A percentile compares a stretch with the other conserved stretches of the same genome.
These are phyloP conservation scores for Otocyon megalotis DNA, from an alignment of 2,113 vertebrate genomes.

Conservation along the genomic window DNA sequence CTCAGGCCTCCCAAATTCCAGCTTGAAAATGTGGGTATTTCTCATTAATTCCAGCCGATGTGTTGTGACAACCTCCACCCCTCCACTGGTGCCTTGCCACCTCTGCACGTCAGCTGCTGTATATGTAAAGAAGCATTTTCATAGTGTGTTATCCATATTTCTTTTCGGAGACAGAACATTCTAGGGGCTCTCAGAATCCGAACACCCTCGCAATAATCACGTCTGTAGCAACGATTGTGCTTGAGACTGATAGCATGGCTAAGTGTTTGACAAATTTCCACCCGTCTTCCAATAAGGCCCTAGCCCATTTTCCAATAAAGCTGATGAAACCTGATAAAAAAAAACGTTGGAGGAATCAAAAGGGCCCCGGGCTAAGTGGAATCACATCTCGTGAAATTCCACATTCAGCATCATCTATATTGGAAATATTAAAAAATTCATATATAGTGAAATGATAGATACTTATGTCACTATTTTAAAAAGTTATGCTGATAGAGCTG, in stretches of 20 bases:
- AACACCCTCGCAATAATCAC: not conserved
- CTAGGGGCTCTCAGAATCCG: not conserved
- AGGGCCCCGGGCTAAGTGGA: constrained; percentile 75
- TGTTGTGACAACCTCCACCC: fast-evolving
- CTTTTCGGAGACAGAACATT: not conserved
- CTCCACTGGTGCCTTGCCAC: fast-evolving
- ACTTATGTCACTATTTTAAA: constrained; percentile 76
- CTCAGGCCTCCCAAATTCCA: not conserved
- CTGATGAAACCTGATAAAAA: constrained; percentile 80
- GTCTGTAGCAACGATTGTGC: not conserved
- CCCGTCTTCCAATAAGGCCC: constrained; percentile 74
- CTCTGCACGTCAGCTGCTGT: fast-evolving
- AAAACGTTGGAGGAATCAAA: constrained; percentile 68
- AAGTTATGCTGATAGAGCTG: constrained; percentile 64
- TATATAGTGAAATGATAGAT: constrained; percentile 83
- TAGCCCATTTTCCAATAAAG: constrained; percentile 79
- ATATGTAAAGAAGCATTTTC: not conserved
- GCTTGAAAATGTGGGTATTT: not conserved
- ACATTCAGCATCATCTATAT: constrained; percentile 74
- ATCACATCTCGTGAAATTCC: constrained; percentile 73
- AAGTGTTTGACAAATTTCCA: constrained; percentile 75
- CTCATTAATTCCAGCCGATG: fast-evolving
- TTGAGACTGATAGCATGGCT: not conserved
- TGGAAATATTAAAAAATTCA: constrained; percentile 84
- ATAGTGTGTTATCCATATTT: fast-evolving